Evolutionary conservation across 1,140 invertebrate species (phyloP).

Genomic region (Lucilia cuprina): DNA sequence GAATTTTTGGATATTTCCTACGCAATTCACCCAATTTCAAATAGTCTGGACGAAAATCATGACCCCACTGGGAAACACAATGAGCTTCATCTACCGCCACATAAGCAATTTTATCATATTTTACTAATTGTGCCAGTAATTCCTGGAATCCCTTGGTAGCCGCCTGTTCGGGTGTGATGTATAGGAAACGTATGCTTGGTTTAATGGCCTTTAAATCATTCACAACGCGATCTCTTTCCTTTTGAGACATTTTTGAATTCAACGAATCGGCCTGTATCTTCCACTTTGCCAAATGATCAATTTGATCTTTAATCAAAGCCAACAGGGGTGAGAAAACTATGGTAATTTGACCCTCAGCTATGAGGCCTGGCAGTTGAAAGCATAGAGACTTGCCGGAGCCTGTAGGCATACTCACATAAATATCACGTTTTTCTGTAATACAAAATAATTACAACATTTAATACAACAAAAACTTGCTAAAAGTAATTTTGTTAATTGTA

Average conservation of each 20-base stretch:
- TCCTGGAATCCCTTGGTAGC: constrained; percentile 78
- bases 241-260: constrained; percentile 83
- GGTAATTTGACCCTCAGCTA: constrained; percentile 75
- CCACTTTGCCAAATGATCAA: constrained; percentile 72
- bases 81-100: constrained; percentile 97
- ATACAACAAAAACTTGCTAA: neutral
- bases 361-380: constrained; percentile 88
- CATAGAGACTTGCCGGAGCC: constrained; percentile 96
- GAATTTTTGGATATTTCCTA: constrained; percentile 72
- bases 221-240: constrained; percentile 77
- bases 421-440: constrained; percentile 74
- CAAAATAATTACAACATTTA: neutral
- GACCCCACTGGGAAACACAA: constrained; percentile 97
- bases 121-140: constrained; percentile 69
- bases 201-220: constrained; percentile 74
- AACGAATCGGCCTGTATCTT: constrained; percentile 84
- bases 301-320: constrained; percentile 86
- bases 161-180: constrained; percentile 92
- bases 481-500: neutral
- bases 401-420: constrained; percentile 89
- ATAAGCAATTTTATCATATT: constrained; percentile 75
- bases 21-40: constrained; percentile 82
- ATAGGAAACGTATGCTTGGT: constrained; percentile 82
- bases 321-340: constrained; percentile 92
- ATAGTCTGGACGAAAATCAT: constrained; percentile 96